Evolutionary conservation across 1,140 invertebrate species (phyloP).

Genomic region (Galendromus occidentalis): DNA sequence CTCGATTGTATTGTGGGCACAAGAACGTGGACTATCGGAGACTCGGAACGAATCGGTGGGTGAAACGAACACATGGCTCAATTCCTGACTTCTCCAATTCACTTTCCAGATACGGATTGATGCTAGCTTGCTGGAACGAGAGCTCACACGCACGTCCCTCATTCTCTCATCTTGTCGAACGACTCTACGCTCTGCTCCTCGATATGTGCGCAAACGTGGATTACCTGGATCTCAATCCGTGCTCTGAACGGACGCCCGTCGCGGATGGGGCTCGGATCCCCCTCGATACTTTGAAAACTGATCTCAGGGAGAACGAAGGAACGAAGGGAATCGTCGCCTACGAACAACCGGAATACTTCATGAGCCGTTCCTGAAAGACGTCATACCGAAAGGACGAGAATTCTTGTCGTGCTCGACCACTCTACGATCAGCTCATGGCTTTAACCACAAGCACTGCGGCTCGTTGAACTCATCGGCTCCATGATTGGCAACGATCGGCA

Average conservation of each 20-base stretch:
- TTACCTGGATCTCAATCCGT: background rate
- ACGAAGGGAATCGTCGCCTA: background rate
- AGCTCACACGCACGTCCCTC: slow-evolving; percentile 60
- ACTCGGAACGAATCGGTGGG: too few species aligned
- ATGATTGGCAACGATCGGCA: too few species aligned
- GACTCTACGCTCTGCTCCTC: slow-evolving; percentile 67
- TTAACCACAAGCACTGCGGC: too few species aligned
- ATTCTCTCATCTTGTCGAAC: slow-evolving; percentile 66
- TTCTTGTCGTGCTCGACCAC: too few species aligned
- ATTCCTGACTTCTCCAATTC: too few species aligned
- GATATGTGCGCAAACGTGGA: slow-evolving; percentile 49
- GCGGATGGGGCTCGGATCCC: background rate
- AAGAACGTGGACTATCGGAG: too few species aligned
- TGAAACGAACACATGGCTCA: too few species aligned
- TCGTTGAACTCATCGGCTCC: too few species aligned
- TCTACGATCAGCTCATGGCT: too few species aligned
- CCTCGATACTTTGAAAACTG: background rate
- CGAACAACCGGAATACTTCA: background rate
- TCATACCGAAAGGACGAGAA: too few species aligned
- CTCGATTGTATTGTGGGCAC: too few species aligned
- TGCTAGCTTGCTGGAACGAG: slow-evolving; percentile 85
- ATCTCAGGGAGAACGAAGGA: background rate
- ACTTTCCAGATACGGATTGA: slow-evolving; percentile 55
- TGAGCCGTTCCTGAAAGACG: background rate
- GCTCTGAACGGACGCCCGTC: too few species aligned